phyloP scores from a whole-genome alignment of 2,888 invertebrate species.

The Matsumyia berberina region DNA sequence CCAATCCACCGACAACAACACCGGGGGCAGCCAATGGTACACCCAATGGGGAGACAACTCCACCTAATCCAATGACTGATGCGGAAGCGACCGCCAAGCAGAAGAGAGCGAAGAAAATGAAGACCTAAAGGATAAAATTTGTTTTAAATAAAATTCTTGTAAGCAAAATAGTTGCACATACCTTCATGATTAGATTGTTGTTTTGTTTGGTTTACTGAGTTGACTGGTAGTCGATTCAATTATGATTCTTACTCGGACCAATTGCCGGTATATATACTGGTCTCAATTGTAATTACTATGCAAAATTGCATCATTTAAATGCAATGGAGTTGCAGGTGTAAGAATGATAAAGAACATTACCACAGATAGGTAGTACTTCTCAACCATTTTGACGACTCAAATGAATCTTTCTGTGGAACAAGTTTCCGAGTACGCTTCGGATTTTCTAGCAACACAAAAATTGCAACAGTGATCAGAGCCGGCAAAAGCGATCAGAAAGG shows the following conservation, averaged over 20 bases:
- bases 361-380: no score
- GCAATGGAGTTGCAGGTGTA: no score
- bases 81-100: conserved; percentile 73
- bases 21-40: conserved; percentile 57
- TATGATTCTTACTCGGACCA: conserved; percentile 33
- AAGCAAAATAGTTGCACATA: conserved; percentile 8
- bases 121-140: conserved; percentile 42
- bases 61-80: conserved; percentile 65
- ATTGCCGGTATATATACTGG: conserved; percentile 42
- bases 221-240: conserved; percentile 66
- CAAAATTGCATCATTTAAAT: conserved; percentile 63
- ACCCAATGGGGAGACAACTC: conserved; percentile 57
- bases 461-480: no score
- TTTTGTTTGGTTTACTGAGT: conserved; percentile 52
- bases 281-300: conserved; percentile 39
- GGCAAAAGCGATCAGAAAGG: no score
- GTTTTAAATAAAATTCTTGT: background rate
- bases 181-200: conserved; percentile 63
- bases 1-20: conserved; percentile 61
- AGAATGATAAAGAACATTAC: no score
- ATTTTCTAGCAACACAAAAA: no score
- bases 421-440: no score
- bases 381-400: no score
- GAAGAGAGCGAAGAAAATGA: conserved; percentile 75
- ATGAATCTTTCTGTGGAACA: no score